Percentiles rank a stretch among this genome's conserved stretches.
Evolutionary conservation across 2,113 vertebrate species (phyloP).

Genomic region (Tragelaphus strepsiceros): DNA sequence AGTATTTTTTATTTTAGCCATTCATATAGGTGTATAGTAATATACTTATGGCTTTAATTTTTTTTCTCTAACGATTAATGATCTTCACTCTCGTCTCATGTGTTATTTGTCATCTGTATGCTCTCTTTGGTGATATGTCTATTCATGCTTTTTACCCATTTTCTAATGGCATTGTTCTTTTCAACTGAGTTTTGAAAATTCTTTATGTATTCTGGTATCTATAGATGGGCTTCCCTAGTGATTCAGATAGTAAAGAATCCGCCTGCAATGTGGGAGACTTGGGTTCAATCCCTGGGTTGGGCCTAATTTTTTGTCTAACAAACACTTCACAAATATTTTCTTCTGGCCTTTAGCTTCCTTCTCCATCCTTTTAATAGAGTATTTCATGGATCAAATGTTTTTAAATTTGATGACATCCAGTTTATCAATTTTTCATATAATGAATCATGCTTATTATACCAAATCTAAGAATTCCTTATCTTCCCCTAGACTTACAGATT

Average conservation of each 20-base stretch:
- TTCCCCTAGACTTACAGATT: background rate
- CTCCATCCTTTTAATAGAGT: background rate
- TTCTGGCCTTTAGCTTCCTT: background rate
- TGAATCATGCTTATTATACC: background rate
- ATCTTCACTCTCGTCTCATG: background rate
- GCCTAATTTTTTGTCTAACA: background rate
- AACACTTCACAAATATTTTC: background rate
- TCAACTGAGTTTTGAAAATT: background rate
- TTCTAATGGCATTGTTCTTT: background rate
- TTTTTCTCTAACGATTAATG: background rate
- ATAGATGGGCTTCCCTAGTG: background rate
- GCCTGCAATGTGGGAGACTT: background rate
- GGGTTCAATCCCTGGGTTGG: background rate
- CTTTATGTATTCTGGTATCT: background rate
- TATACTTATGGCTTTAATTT: slow-evolving; percentile 7
- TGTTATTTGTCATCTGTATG: background rate
- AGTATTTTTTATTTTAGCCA: background rate
- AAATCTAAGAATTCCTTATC: background rate
- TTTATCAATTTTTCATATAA: background rate
- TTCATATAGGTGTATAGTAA: background rate
- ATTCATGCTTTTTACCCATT: background rate
- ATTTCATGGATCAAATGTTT: background rate
- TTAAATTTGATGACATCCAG: background rate
- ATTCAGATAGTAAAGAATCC: background rate
- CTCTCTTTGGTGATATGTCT: background rate